These are phyloP conservation scores for Lordiphosa collinella DNA, from an alignment of 1,140 invertebrate species.

Conservation along the genomic window DNA sequence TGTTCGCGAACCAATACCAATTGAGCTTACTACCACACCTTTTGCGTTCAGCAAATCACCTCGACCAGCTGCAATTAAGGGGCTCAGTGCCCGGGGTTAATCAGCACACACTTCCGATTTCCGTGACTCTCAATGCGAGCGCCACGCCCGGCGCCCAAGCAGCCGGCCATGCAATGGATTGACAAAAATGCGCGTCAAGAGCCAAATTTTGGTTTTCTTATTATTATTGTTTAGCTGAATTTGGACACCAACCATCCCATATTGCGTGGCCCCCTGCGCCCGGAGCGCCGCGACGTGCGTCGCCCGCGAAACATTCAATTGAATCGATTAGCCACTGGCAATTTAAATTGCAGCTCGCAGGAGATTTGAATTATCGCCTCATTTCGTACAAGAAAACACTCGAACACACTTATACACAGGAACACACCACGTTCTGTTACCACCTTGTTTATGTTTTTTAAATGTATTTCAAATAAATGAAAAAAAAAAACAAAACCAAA, in stretches of 20 bases:
- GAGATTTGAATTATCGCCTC: constrained; percentile 56
- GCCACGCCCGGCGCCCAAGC: constrained; percentile 9
- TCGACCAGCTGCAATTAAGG: constrained; percentile 70
- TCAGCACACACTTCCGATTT: constrained; percentile 59
- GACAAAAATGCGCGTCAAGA: constrained; percentile 51
- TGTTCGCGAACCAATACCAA: constrained; percentile 1
- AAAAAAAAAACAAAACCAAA: constrained; percentile 42
- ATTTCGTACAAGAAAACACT: constrained; percentile 56
- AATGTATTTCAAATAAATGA: constrained; percentile 56
- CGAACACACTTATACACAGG: constrained; percentile 18
- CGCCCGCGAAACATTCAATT: constrained; percentile 29
- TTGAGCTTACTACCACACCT: constrained; percentile 20
- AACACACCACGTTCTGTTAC: constrained; percentile 43
- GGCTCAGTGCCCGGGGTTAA: constrained; percentile 72
- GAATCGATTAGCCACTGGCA: constrained; percentile 64
- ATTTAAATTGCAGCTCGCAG: constrained; percentile 64
- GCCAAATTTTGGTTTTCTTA: constrained; percentile 31
- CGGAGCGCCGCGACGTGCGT: constrained; percentile 11
- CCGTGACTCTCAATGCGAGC: constrained; percentile 45
- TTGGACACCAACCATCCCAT: constrained; percentile 24
- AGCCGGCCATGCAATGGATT: constrained; percentile 51
- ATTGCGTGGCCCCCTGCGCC: constrained; percentile 49
- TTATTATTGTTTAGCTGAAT: constrained; percentile 38
- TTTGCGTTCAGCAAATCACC: constrained; percentile 66
- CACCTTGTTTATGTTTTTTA: constrained; percentile 57